Conservation (phyloP, 2,888 invertebrate genomes). For the Chalcosyrphus nemorum region DNA sequence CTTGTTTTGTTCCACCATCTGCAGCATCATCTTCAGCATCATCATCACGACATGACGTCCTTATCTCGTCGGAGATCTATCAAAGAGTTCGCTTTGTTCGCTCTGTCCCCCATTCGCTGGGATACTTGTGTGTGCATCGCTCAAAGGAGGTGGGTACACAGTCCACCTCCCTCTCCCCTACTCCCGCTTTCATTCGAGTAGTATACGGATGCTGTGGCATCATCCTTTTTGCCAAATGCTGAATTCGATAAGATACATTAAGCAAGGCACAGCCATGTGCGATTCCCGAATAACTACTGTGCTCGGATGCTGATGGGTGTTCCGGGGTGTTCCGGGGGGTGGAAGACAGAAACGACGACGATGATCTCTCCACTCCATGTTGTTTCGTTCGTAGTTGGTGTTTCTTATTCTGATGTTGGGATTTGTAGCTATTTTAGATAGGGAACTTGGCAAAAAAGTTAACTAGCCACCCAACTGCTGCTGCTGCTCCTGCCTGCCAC, state of each 20-base stretch:
- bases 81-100: slow-evolving; percentile 77
- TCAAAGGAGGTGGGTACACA: slow-evolving; percentile 69
- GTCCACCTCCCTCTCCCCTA: slow-evolving; percentile 40
- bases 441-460: slow-evolving; percentile 71
- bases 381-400: slow-evolving; percentile 62
- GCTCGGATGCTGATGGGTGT: too few species aligned
- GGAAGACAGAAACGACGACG: slow-evolving; percentile 26
- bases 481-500: slow-evolving; percentile 23
- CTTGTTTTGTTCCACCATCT: slow-evolving; percentile 62
- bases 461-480: slow-evolving; percentile 69
- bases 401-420: slow-evolving; percentile 72
- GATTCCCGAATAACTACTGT: slow-evolving; percentile 74
- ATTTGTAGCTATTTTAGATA: slow-evolving; percentile 73
- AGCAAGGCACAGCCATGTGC: slow-evolving; percentile 73
- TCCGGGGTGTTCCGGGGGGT: slow-evolving; percentile 43
- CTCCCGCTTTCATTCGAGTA: not conserved
- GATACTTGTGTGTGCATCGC: slow-evolving; percentile 41
- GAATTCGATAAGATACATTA: slow-evolving; percentile 74
- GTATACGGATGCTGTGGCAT: slow-evolving; percentile 45
- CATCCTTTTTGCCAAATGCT: slow-evolving; percentile 74
- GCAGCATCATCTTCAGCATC: slow-evolving; percentile 73
- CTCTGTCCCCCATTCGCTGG: slow-evolving; percentile 69
- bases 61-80: slow-evolving; percentile 82
- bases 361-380: slow-evolving; percentile 60
- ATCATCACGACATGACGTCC: slow-evolving; percentile 74